Conservation (phyloP, 2,888 invertebrate genomes). For the Acanthococcus lagerstroemiae region DNA sequence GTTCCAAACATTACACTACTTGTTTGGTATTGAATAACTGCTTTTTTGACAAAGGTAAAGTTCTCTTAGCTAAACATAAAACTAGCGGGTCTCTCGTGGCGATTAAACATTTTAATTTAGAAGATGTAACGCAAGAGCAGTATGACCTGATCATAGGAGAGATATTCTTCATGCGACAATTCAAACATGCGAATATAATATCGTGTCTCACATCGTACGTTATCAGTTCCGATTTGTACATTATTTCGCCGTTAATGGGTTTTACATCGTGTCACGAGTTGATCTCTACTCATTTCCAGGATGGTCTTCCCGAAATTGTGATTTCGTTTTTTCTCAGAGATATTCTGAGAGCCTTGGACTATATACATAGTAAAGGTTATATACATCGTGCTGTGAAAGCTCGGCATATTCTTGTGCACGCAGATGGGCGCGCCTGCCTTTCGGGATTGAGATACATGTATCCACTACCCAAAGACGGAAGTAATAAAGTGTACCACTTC, state of each 20-base stretch:
- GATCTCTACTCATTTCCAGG: conserved; percentile 59
- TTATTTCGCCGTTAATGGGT: conserved; percentile 72
- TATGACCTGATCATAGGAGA: conserved; percentile 54
- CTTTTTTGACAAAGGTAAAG: conserved; percentile 58
- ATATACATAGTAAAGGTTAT: conserved; percentile 71
- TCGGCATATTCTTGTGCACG: conserved; percentile 70
- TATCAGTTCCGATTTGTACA: conserved; percentile 62
- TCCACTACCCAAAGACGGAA: conserved; percentile 54
- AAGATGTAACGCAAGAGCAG: conserved; percentile 44
- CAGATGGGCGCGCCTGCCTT: conserved; percentile 59
- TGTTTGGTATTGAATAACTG: conserved; percentile 59
- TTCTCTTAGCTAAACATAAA: conserved; percentile 59
- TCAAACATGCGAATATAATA: conserved; percentile 69
- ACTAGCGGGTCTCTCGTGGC: conserved; percentile 58
- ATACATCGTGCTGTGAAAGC: conserved; percentile 78
- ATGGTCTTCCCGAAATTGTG: conserved; percentile 71
- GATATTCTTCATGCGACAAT: conserved; percentile 62
- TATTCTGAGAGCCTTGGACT: conserved; percentile 66
- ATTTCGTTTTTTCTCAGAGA: conserved; percentile 70
- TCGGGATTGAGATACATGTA: conserved; percentile 72
- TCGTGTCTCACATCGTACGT: conserved; percentile 68
- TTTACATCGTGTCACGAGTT: conserved; percentile 75
- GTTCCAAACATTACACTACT: conserved; percentile 51
- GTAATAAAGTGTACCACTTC: conserved; percentile 60
- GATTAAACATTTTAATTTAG: conserved; percentile 65